Percentiles rank a stretch among this genome's conserved stretches.
Conservation (phyloP, 2,113 vertebrate species). For the Centropus bengalensis region DNA sequence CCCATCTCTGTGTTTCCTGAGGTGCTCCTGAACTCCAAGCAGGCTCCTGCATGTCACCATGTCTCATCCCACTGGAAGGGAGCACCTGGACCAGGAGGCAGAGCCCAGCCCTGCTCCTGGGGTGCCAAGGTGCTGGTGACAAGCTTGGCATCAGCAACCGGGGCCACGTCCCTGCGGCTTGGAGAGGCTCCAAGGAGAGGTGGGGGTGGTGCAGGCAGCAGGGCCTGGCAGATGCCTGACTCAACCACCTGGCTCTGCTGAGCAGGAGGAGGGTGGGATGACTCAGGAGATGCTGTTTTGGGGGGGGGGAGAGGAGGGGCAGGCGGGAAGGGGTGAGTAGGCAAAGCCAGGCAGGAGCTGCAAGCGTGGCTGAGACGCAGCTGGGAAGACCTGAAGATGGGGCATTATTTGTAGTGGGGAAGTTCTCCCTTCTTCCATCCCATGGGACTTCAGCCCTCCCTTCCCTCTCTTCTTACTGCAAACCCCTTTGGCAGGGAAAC, state of each 20-base stretch:
- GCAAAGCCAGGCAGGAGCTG: constrained; percentile 23
- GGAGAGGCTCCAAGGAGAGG: constrained; percentile 1
- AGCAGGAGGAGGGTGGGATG: constrained; percentile 15
- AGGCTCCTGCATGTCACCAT: not conserved
- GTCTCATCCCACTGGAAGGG: not conserved
- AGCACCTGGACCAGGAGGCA: not conserved
- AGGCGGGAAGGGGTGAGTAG: constrained; percentile 27
- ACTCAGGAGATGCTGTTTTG: constrained; percentile 16
- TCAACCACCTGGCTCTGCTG: not conserved
- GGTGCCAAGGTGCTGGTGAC: not conserved
- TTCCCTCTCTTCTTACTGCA: not conserved
- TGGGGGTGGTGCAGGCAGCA: not conserved
- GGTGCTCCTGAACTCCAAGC: not conserved
- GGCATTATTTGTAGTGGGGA: not conserved
- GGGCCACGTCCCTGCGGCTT: not conserved
- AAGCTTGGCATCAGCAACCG: not conserved
- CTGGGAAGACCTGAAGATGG: not conserved
- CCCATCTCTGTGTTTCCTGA: fast-evolving
- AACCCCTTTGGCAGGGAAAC: fast-evolving
- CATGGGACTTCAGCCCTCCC: not conserved
- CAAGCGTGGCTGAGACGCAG: not conserved
- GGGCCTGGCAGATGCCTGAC: constrained; percentile 17
- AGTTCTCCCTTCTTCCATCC: not conserved
- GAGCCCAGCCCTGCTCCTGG: not conserved
- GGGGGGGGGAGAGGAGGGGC: not conserved